These are phyloP conservation scores for Tychaedon coryphoeus DNA, from an alignment of 2,113 vertebrate species.

Conservation along the genomic window DNA sequence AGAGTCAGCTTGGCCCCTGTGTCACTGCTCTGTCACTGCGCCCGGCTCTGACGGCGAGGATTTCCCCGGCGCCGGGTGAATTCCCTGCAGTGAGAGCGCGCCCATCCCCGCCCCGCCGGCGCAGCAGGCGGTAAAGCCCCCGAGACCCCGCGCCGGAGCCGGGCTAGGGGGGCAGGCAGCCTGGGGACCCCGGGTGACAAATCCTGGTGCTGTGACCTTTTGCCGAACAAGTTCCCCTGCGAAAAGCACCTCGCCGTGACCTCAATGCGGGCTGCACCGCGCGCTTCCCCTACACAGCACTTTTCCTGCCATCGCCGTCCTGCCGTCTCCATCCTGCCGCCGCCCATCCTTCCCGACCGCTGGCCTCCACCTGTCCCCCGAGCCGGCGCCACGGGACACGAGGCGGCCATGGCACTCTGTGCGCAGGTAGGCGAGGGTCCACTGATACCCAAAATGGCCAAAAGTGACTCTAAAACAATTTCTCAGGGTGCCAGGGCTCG, in stretches of 20 bases:
- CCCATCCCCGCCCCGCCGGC: background rate
- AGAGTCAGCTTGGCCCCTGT: accelerated
- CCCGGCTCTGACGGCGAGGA: background rate
- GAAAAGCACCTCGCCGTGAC: background rate
- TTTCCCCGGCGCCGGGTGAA: background rate
- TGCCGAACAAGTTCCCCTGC: background rate
- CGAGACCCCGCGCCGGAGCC: accelerated
- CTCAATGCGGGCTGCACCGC: background rate
- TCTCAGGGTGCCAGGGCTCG: background rate
- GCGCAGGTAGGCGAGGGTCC: background rate
- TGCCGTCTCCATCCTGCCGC: background rate
- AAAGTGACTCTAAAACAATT: background rate
- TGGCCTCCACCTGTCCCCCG: background rate
- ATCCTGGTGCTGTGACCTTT: background rate
- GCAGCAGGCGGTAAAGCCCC: background rate
- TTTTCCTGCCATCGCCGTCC: background rate
- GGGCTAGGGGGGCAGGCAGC: accelerated
- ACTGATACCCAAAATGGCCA: background rate
- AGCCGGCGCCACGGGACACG: background rate
- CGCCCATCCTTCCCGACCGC: background rate
- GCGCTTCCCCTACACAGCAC: background rate
- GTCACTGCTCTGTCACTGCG: background rate
- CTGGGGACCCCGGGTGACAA: background rate
- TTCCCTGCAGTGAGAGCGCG: background rate
- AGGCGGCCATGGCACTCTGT: background rate